phyloP scores from a whole-genome alignment of 2,888 invertebrate species.

The Temnothorax unifasciatus region DNA sequence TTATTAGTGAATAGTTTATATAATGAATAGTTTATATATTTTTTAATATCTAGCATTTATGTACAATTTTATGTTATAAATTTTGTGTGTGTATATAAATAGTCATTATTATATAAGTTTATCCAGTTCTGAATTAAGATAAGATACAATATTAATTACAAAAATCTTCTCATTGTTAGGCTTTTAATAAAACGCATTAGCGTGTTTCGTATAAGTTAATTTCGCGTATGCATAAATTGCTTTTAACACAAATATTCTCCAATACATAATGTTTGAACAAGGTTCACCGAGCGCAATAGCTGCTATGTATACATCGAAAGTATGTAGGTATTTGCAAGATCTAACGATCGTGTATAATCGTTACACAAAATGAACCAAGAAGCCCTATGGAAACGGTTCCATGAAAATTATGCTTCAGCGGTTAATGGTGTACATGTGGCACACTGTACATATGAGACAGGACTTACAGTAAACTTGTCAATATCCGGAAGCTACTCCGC shows the following conservation, averaged over 20 bases:
- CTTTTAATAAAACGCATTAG: neutral
- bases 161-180: neutral
- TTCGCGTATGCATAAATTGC: neutral
- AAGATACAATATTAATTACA: neutral
- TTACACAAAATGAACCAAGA: slow-evolving; percentile 27
- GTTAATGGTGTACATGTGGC: neutral
- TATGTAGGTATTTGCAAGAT: neutral
- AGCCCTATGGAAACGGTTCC: slow-evolving; percentile 12
- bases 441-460: neutral
- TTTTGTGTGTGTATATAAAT: neutral
- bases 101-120: neutral
- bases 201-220: neutral
- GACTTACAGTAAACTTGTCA: slow-evolving; percentile 5
- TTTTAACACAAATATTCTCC: neutral
- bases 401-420: slow-evolving; percentile 22
- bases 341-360: slow-evolving; percentile 25
- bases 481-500: neutral
- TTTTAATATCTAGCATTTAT: neutral
- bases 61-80: neutral
- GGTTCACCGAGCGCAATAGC: neutral
- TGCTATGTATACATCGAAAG: slow-evolving; percentile 1
- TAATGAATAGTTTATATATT: neutral
- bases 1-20: neutral
- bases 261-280: slow-evolving; percentile 17
- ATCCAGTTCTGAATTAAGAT: neutral